Percentiles rank a stretch among this genome's conserved stretches.
Evolutionary conservation across 1,140 invertebrate genomes (phyloP).

Genomic region (Drosophila bipectinata): DNA sequence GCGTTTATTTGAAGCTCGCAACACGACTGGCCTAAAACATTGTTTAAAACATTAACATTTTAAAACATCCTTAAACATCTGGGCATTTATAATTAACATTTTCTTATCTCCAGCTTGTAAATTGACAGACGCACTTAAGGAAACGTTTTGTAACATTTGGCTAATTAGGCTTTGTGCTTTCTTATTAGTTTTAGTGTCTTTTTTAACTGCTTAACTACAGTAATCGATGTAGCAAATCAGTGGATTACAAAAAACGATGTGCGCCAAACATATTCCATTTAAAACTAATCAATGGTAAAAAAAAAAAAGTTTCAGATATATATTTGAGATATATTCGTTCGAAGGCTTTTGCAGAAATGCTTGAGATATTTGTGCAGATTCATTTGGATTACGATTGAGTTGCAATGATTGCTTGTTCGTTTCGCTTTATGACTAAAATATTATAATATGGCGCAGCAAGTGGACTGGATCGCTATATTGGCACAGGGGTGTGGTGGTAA

Average conservation of each 20-base stretch:
- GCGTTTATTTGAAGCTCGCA: slow-evolving; percentile 28
- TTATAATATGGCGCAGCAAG: slow-evolving; percentile 6
- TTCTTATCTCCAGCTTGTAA: background rate
- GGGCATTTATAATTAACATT: slow-evolving; percentile 13
- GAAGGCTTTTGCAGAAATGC: slow-evolving; percentile 7
- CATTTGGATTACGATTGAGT: slow-evolving; percentile 3
- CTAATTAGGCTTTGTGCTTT: slow-evolving; percentile 12
- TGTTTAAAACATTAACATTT: slow-evolving; percentile 5
- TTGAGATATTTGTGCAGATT: background rate
- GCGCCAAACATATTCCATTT: slow-evolving; percentile 19
- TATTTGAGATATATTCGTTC: slow-evolving; percentile 29
- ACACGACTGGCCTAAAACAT: slow-evolving; percentile 4
- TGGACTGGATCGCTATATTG: slow-evolving; percentile 8
- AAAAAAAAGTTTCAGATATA: slow-evolving; percentile 4
- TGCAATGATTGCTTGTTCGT: slow-evolving; percentile 8
- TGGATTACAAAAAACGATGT: slow-evolving; percentile 6
- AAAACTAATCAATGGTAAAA: slow-evolving; percentile 1
- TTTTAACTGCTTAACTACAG: slow-evolving; percentile 1
- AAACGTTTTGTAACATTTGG: slow-evolving; percentile 10
- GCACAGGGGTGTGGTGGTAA: slow-evolving; percentile 9
- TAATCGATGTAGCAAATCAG: slow-evolving; percentile 8
- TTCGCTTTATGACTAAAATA: background rate
- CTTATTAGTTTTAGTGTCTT: slow-evolving; percentile 1
- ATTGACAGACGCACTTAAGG: slow-evolving; percentile 28
- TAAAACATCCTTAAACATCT: slow-evolving; percentile 8